A percentile compares a stretch with the other conserved stretches of the same genome.
These are phyloP conservation scores for Phortica okadai DNA, from an alignment of 2,888 invertebrate species.

Conservation along the genomic window DNA sequence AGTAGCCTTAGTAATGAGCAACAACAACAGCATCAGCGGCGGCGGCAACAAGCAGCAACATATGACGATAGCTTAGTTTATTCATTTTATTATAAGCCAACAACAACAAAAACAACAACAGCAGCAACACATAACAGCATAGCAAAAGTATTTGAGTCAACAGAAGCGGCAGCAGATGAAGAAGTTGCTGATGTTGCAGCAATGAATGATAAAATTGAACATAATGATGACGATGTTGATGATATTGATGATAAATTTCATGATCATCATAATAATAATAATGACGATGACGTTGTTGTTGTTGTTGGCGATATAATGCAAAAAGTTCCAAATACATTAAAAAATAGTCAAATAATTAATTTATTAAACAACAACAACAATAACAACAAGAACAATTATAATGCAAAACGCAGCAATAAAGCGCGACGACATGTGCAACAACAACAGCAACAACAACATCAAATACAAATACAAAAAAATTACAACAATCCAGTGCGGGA, in stretches of 20 bases:
- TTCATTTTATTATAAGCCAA: conserved; percentile 41
- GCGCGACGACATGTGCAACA: conserved; percentile 59
- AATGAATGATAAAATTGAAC: conserved; percentile 29
- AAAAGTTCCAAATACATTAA: conserved; percentile 75
- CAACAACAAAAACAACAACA: conserved; percentile 17
- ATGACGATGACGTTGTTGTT: conserved; percentile 38
- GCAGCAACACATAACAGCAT: conserved; percentile 9
- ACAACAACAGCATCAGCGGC: conserved; percentile 25
- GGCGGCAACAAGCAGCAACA: conserved; percentile 18
- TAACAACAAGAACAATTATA: conserved; percentile 39
- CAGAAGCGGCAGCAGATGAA: conserved; percentile 45
- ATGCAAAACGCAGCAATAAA: conserved; percentile 58
- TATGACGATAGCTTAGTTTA: conserved; percentile 43
- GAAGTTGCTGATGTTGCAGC: conserved; percentile 34
- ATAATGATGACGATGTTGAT: conserved; percentile 24
- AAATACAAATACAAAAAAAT: conserved; percentile 31
- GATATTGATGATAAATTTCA: conserved; percentile 34
- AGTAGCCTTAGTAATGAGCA: conserved; percentile 67
- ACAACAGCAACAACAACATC: conserved; percentile 40
- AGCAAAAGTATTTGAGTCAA: conserved; percentile 25
- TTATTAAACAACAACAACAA: conserved; percentile 59
- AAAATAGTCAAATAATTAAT: conserved; percentile 75
- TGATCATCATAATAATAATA: conserved; percentile 31
- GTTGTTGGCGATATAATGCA: conserved; percentile 57
- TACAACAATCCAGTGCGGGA: conserved; percentile 58